Evolutionary conservation across 2,797 vertebrate genomes (phyloP), one percentile per base, ranked within the genome.

Genomic region (Fundulus diaphanus): DNA sequence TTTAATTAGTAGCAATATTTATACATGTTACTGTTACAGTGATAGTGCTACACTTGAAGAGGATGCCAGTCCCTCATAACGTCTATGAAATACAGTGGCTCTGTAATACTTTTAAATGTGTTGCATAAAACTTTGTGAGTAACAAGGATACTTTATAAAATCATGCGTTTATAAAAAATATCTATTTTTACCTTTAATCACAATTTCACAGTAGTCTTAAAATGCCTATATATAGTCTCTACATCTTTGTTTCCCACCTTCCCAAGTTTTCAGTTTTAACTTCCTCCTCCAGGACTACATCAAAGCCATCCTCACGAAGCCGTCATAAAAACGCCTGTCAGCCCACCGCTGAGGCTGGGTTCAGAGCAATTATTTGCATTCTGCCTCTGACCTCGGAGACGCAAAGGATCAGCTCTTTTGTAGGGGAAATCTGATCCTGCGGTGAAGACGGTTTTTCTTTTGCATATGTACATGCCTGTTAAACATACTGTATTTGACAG

Each of bases 401-500:
- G 81, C 82, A 80, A 82, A 84, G 79, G 84, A 84, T 89, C 72
- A 74, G 83, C 83, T 86, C 84, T 84, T 83, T 86, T 74, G 24
- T 7, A 27, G n/a, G 40, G 74, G 76, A 71, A 85, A 85, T 79
- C 46, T 80, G 86, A 90, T 88, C 81, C 73, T 1, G 18, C 22
- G 33, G 74, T 75, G 85, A 82, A 81, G 76, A 80, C 71, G 83
- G 86, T 89, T 37, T 63, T 70, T 70, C 49, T 82, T 90, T 80
- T 87, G 80, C 84, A 65, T 72, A 82, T 82, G 85, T 75, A 79
- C 79, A 83, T 79, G 82, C 89, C 82, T 82, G 79, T 65, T 90
- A 83, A 92, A 90, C 79, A 82, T 73, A n/a, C n/a, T n/a, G n/a
- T n/a, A 79, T 87, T 81, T 92, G 92, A 92, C 92, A 92, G 85